Evolutionary conservation across 2,113 vertebrate species (phyloP).

Genomic region (Eurypyga helias): DNA sequence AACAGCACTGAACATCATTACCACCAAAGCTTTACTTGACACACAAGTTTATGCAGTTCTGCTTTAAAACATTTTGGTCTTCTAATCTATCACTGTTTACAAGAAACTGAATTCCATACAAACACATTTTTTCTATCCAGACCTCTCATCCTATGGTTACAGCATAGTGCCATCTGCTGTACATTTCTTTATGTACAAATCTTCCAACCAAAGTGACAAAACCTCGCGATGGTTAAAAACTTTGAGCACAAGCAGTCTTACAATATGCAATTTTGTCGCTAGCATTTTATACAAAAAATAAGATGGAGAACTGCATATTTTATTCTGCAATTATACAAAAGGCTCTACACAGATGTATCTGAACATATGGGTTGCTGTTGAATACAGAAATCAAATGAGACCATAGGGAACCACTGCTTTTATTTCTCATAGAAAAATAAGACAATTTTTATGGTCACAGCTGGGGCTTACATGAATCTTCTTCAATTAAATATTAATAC

Average conservation of each 20-base stretch:
- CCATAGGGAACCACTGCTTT: conserved; percentile 26
- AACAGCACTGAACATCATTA: neutral
- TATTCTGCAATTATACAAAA: conserved; percentile 23
- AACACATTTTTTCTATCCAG: neutral
- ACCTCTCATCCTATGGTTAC: conserved; percentile 33
- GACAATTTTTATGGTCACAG: neutral
- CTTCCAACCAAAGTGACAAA: neutral
- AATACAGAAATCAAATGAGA: conserved; percentile 49
- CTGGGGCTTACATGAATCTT: conserved; percentile 41
- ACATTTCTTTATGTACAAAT: neutral
- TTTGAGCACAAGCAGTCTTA: neutral
- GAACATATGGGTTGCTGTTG: neutral
- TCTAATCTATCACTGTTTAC: neutral
- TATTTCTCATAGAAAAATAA: conserved; percentile 3
- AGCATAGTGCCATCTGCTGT: conserved; percentile 78
- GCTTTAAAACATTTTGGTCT: neutral
- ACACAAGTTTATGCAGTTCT: neutral
- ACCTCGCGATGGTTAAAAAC: neutral
- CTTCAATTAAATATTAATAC: conserved; percentile 60
- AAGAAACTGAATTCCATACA: neutral
- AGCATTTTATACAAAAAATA: neutral
- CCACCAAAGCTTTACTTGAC: neutral
- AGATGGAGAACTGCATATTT: neutral
- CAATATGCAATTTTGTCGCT: neutral
- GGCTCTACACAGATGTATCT: conserved; percentile 17